Conservation (phyloP, 2,113 vertebrate species). For the Cyanoramphus novaezelandiae region DNA sequence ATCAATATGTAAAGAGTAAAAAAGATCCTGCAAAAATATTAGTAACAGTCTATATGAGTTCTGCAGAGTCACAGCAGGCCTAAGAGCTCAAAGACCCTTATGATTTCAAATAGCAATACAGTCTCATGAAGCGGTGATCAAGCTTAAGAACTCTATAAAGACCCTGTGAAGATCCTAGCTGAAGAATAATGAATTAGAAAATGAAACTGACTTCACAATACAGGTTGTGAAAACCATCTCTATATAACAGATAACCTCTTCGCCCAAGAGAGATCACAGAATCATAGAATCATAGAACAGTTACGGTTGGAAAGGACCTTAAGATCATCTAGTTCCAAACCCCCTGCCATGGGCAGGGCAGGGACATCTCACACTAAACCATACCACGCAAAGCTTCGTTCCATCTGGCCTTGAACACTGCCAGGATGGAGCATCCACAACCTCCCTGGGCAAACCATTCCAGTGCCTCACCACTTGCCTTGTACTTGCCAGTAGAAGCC, state of each 20-base stretch:
- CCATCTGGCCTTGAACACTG: too few relatives aligned
- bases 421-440: too few relatives aligned
- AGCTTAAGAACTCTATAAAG: not conserved
- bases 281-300: too few relatives aligned
- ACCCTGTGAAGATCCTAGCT: not conserved
- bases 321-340: too few relatives aligned
- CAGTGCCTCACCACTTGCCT: not conserved
- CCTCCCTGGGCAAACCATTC: too few relatives aligned
- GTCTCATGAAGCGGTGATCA: not conserved
- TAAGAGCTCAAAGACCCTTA: not conserved
- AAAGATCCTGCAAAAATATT: not conserved
- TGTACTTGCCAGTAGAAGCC: not conserved
- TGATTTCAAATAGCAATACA: not conserved
- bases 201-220: not conserved
- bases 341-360: too few relatives aligned
- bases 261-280: not conserved
- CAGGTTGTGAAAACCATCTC: not conserved
- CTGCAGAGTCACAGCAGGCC: not conserved
- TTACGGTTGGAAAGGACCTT: too few relatives aligned
- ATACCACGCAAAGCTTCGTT: too few relatives aligned
- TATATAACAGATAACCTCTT: not conserved
- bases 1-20: slow-evolving; percentile 8
- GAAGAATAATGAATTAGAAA: not conserved
- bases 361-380: too few relatives aligned
- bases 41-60: not conserved